A percentile compares a stretch with the other conserved stretches of the same genome.
Evolutionary conservation across 30 jellyfish, hydroid and myxozoan genomes (phyloP).

Genomic region (Haliclystus octoradiatus): DNA sequence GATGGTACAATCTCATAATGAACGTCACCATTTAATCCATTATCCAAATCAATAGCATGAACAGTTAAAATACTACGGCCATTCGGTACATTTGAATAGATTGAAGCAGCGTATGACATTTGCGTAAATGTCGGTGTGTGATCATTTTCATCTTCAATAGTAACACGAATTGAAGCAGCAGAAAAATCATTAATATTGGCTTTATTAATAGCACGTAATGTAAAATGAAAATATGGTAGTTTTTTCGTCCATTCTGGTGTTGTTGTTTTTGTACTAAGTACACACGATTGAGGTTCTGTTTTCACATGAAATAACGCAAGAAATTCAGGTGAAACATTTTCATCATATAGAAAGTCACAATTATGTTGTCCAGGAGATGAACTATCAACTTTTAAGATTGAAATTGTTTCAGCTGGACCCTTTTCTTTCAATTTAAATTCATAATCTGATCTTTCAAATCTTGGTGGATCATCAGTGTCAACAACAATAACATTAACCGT

Average conservation of each 20-base stretch:
- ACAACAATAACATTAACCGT: conserved; percentile 52
- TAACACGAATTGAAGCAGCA: conserved; percentile 40
- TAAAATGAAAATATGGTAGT: conserved; percentile 43
- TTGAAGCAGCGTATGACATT: conserved; percentile 56
- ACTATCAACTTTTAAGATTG: conserved; percentile 37
- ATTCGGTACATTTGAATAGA: conserved; percentile 11
- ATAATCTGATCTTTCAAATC: conserved; percentile 40
- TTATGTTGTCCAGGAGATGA: conserved; percentile 38
- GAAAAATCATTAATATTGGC: conserved; percentile 51
- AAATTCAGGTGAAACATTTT: conserved; percentile 57
- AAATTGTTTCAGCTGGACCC: conserved; percentile 18
- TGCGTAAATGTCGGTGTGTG: conserved; percentile 67
- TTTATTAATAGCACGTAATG: conserved; percentile 51
- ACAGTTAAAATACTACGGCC: conserved; percentile 56
- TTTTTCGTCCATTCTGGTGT: conserved; percentile 55
- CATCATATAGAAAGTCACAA: conserved; percentile 61
- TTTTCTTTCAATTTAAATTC: conserved; percentile 42
- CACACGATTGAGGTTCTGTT: conserved; percentile 60
- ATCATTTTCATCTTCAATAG: conserved; percentile 51
- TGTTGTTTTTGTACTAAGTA: conserved; percentile 27
- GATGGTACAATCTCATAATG: conserved; percentile 26
- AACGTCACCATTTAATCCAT: conserved; percentile 52
- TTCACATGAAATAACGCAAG: conserved; percentile 32
- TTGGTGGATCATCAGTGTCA: conserved; percentile 68
- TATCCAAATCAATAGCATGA: conserved; percentile 70